Conservation (phyloP, 2,113 vertebrate species). For the Mus musculus region GRCm39 chrX:86912001-86912500, state of each 20-base stretch:
- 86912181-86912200: background rate
- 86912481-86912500: too few relatives aligned
- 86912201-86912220: background rate
- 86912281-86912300: background rate
- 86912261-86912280: background rate
- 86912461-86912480: too few relatives aligned
- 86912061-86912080: background rate
- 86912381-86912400: background rate
- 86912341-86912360: background rate
- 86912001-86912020: background rate
- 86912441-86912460: too few relatives aligned
- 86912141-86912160: background rate
- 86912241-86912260: background rate
- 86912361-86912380: background rate
- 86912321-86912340: background rate
- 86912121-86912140: background rate
- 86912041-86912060: background rate
- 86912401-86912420: too few relatives aligned
- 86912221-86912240: background rate
- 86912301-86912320: background rate
- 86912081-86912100: rapidly evolving
- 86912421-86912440: too few relatives aligned
- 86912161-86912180: slow-evolving; percentile 19
- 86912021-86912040: background rate
- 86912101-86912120: background rate